phyloP scores from a whole-genome alignment of 2,113 vertebrate species.

The Mormoops blainvillei region DNA sequence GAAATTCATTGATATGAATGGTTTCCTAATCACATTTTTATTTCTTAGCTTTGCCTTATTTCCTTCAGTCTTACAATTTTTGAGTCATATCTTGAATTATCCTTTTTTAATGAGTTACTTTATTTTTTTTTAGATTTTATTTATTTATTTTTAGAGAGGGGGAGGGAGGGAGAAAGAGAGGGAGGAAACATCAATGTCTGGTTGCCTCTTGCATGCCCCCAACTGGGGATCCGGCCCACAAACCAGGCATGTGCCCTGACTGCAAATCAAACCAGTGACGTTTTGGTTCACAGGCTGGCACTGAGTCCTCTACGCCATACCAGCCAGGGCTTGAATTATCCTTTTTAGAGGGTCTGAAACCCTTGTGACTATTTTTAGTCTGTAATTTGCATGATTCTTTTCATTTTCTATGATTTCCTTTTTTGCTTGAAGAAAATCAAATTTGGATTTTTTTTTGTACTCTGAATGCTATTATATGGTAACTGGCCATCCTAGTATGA shows the following conservation, averaged over 20 bases:
- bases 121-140: no score
- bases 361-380: slow-evolving; percentile 5
- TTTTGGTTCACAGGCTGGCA: no score
- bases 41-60: slow-evolving; percentile 60
- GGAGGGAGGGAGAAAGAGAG: no score
- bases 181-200: no score
- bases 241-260: no score
- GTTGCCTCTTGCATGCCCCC: no score
- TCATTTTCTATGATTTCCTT: slow-evolving; percentile 44
- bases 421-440: slow-evolving; percentile 36
- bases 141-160: no score
- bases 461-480: neutral
- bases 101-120: neutral
- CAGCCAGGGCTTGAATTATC: neutral
- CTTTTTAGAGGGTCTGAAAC: slow-evolving; percentile 35
- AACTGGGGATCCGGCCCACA: no score
- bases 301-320: no score
- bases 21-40: slow-evolving; percentile 65
- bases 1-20: slow-evolving; percentile 54
- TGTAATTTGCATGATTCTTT: slow-evolving; percentile 61
- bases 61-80: slow-evolving; percentile 45
- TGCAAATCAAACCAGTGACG: no score
- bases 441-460: slow-evolving; percentile 20
- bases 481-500: neutral
- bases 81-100: slow-evolving; percentile 42